Evolutionary conservation across 2,797 vertebrate species (phyloP).

Genomic region (Adelosebastes latens): DNA sequence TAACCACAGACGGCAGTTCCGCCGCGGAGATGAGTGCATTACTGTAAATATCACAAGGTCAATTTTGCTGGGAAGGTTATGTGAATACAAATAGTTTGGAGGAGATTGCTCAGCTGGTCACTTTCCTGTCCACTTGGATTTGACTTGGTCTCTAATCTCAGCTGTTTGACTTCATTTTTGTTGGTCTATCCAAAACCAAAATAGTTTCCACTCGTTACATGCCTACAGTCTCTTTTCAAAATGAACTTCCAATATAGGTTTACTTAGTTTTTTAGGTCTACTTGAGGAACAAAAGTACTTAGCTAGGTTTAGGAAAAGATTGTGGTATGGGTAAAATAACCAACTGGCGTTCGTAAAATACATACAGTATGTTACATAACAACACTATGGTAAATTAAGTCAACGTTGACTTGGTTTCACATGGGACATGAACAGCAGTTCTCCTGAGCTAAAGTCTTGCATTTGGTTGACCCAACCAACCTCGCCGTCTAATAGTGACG

Average conservation of each 20-base stretch:
- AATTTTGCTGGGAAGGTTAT: conserved; percentile 13
- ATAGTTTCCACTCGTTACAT: background rate
- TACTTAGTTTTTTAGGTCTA: background rate
- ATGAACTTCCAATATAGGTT: background rate
- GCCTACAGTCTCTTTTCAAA: too few species aligned
- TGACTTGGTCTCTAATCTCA: background rate
- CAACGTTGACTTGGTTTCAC: background rate
- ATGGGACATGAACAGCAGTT: background rate
- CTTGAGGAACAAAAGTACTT: background rate
- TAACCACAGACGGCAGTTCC: conserved; percentile 26
- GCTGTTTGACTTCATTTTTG: background rate
- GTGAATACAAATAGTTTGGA: conserved; percentile 2
- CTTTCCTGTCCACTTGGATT: background rate
- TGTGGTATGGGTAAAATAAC: background rate
- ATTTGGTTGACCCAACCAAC: background rate
- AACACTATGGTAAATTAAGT: background rate
- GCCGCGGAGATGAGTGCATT: conserved; percentile 13
- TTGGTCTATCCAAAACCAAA: background rate
- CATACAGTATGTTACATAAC: background rate
- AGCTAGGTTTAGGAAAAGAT: background rate
- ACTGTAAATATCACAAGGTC: conserved; percentile 57
- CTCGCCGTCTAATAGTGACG: too few species aligned
- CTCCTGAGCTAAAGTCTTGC: background rate
- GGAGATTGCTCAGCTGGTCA: background rate
- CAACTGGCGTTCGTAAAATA: background rate